Conservation (phyloP, 2,888 invertebrate genomes). For the Euproctis similis region DNA sequence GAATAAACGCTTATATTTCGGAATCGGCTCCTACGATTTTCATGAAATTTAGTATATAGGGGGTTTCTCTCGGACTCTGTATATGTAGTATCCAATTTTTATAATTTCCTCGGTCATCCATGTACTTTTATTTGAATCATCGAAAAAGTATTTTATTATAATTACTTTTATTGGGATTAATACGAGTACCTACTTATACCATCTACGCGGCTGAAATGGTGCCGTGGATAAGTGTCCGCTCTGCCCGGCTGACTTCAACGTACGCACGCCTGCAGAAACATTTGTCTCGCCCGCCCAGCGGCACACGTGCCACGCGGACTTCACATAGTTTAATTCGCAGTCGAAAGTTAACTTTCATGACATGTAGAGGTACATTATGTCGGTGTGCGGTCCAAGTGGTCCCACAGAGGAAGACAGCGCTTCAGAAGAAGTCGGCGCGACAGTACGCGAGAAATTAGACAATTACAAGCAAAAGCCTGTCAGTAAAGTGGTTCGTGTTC, state of each 20-base stretch:
- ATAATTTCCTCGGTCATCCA: too few species aligned
- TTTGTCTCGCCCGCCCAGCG: slow-evolving; percentile 45
- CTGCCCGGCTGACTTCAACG: too few species aligned
- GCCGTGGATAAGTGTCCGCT: slow-evolving; percentile 9
- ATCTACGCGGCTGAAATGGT: too few species aligned
- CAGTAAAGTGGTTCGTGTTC: slow-evolving; percentile 74
- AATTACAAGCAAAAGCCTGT: slow-evolving; percentile 56
- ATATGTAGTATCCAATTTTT: too few species aligned
- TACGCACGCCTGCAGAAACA: slow-evolving; percentile 20
- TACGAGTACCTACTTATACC: too few species aligned
- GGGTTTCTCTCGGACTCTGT: too few species aligned
- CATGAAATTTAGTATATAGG: too few species aligned
- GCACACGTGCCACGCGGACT: slow-evolving; percentile 32
- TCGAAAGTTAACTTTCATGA: slow-evolving; percentile 20
- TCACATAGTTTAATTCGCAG: slow-evolving; percentile 29
- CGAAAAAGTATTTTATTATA: too few species aligned
- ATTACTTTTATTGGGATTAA: too few species aligned
- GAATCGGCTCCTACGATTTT: too few species aligned
- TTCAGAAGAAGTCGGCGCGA: slow-evolving; percentile 18
- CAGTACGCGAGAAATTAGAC: slow-evolving; percentile 29
- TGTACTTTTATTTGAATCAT: too few species aligned
- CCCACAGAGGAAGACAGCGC: slow-evolving; percentile 28
- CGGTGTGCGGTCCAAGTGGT: slow-evolving; percentile 52
- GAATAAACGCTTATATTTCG: too few species aligned
- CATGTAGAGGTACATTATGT: slow-evolving; percentile 50